A percentile compares a stretch with the other conserved stretches of the same genome.
Conservation (phyloP, 2,888 invertebrate genomes). For the Kuschelorhynchus macadamiae region DNA sequence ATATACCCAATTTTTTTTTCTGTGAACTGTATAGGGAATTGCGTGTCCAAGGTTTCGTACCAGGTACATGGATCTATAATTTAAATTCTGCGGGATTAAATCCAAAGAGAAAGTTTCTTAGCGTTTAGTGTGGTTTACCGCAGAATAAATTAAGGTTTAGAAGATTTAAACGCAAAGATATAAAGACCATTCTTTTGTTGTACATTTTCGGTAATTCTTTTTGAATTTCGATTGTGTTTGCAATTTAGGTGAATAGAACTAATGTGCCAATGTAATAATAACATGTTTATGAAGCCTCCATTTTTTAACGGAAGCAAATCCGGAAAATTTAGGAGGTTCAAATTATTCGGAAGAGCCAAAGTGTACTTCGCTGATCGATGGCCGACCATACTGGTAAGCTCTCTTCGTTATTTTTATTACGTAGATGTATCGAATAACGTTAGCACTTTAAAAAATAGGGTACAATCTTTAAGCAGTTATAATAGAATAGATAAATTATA, state of each 20-base stretch:
- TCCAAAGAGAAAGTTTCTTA: constrained; percentile 1
- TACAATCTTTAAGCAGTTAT: no score
- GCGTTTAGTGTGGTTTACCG: neutral
- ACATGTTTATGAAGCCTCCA: constrained; percentile 42
- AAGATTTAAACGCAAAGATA: no score
- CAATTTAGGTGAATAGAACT: neutral
- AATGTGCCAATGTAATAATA: constrained; percentile 1
- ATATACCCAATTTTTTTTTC: no score
- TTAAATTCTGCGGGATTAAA: constrained; percentile 6
- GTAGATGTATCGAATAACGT: no score
- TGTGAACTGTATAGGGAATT: constrained; percentile 6
- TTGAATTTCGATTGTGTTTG: no score
- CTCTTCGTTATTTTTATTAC: no score
- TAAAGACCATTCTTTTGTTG: no score
- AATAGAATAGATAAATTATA: no score
- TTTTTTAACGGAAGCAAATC: constrained; percentile 70
- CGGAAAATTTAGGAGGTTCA: constrained; percentile 71
- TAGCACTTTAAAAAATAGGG: no score
- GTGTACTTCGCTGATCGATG: constrained; percentile 75
- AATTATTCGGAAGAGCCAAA: constrained; percentile 75
- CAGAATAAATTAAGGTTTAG: neutral
- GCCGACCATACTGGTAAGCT: constrained; percentile 73
- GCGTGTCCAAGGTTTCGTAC: constrained; percentile 1
- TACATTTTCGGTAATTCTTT: no score
- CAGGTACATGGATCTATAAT: constrained; percentile 7